Base-by-base conservation (phyloP, 2,888 invertebrate species). In the Spisula subtruncata region DNA sequence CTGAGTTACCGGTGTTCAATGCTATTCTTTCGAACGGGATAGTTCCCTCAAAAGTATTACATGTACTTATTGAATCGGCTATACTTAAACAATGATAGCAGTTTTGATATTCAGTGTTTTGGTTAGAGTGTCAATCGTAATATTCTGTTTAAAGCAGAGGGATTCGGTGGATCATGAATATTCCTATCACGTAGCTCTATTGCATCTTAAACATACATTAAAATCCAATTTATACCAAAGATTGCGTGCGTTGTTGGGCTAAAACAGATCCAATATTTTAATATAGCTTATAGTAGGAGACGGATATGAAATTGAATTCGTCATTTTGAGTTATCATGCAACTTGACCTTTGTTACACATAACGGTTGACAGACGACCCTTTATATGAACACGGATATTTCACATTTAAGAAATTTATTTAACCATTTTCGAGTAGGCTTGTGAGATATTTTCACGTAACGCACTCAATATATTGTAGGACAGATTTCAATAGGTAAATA, bases 181-280 rank as follows among this genome's bases (percentile, higher is more conserved):
- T 20, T 25, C 60, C 2, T 66, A 66, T 66, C 25, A 66, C 25
- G 6, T 66, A 25, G 10, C 20, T 66, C 4, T 66, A 66, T 60
- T 60, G 60, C 60, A 60, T 60, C 51, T 60, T n/a, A 66, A 66
- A 66, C 60, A 25, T 25, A 66, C 60, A 66, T 66, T 66, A 66
- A 25, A 66, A 25, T 66, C n/a, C 20, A 66, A 66, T 25, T 25
- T 66, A 25, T 66, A n/a, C 60, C 60, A 66, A 66, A 66, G 25
- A n/a, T 66, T 66, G 60, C 60, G 60, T 66, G 60, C 60, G 60
- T 25, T 25, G 25, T n/a, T 66, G 0, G 25, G 10, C 25, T 41
- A 41, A 66, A 66, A 66, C 60, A n/a, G 25, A 66, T 66, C 25
- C 20, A 10, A 66, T 66, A n/a, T 25, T 66, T 66, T n/a, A 66